Evolutionary conservation across 2,888 invertebrate genomes (phyloP).

Genomic region (Lasioglossum zephyrum): DNA sequence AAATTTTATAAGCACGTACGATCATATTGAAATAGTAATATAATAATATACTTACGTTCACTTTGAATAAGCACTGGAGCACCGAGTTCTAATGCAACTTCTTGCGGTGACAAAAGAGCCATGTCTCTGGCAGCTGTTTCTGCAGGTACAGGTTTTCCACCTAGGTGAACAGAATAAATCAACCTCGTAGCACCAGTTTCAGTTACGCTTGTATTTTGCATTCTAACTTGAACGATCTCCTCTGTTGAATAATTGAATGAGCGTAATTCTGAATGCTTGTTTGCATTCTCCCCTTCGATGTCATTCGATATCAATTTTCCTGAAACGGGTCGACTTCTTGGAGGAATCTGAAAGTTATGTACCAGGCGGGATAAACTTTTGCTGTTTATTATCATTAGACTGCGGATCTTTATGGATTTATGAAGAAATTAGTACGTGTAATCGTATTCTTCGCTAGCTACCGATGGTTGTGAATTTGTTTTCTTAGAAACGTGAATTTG

Average conservation of each 20-base stretch:
- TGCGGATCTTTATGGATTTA: too few relatives aligned
- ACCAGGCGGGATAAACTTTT: constrained; percentile 12
- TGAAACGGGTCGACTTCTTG: neutral
- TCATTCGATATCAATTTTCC: constrained; percentile 1
- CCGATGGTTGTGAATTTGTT: too few relatives aligned
- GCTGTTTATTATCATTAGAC: neutral
- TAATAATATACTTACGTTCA: constrained; percentile 88
- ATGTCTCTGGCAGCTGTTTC: constrained; percentile 93
- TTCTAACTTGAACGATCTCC: constrained; percentile 80
- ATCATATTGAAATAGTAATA: neutral
- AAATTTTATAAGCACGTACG: neutral
- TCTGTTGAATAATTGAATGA: constrained; percentile 46
- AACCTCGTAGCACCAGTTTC: constrained; percentile 83
- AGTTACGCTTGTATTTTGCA: constrained; percentile 80
- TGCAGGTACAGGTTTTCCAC: constrained; percentile 92
- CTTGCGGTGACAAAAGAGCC: constrained; percentile 91
- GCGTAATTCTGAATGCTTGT: constrained; percentile 55
- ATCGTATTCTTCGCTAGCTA: too few relatives aligned
- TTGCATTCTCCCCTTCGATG: neutral
- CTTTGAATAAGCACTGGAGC: constrained; percentile 92
- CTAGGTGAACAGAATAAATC: constrained; percentile 92
- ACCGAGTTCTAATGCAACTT: constrained; percentile 90
- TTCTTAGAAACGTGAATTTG: too few relatives aligned
- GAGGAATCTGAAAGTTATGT: neutral
- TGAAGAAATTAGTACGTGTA: too few relatives aligned